Evolutionary conservation across 1,140 invertebrate genomes (phyloP).

Genomic region (Whitmania pigra): DNA sequence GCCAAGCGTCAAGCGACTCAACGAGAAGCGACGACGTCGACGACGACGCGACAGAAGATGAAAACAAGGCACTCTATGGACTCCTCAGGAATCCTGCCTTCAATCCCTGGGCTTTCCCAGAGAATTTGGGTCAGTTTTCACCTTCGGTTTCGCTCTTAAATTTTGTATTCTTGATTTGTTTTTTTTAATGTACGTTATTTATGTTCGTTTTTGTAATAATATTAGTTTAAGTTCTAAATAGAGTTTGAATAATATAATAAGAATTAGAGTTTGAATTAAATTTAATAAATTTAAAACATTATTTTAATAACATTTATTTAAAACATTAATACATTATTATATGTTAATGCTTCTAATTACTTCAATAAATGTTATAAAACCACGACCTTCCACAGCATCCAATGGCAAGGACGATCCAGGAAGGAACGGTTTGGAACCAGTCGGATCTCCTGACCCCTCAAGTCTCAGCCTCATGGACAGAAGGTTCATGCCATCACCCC

Average conservation of each 20-base stretch:
- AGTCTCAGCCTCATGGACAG: slow-evolving; percentile 13
- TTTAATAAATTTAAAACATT: no score
- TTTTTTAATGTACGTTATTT: no score
- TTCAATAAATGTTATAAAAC: no score
- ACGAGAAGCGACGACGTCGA: not conserved
- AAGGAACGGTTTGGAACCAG: not conserved
- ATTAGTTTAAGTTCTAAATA: not conserved
- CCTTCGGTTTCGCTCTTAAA: no score
- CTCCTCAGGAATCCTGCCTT: slow-evolving; percentile 7
- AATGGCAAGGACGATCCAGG: not conserved
- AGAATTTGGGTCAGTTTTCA: not conserved
- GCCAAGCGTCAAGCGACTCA: no score
- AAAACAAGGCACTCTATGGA: not conserved
- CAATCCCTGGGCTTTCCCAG: not conserved
- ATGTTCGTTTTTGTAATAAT: not conserved
- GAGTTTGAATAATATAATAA: no score
- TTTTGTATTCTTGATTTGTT: no score
- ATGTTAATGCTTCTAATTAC: no score
- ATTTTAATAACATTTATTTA: no score
- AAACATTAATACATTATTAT: not conserved
- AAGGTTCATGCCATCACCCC: slow-evolving; percentile 17
- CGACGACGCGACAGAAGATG: not conserved
- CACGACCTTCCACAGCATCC: not conserved
- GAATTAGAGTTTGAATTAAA: no score
- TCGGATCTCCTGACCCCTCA: not conserved